Evolutionary conservation across 1,140 invertebrate species (phyloP), one percentile per base, ranked within the genome.

Genomic region (Coenobita brevimanus): DNA sequence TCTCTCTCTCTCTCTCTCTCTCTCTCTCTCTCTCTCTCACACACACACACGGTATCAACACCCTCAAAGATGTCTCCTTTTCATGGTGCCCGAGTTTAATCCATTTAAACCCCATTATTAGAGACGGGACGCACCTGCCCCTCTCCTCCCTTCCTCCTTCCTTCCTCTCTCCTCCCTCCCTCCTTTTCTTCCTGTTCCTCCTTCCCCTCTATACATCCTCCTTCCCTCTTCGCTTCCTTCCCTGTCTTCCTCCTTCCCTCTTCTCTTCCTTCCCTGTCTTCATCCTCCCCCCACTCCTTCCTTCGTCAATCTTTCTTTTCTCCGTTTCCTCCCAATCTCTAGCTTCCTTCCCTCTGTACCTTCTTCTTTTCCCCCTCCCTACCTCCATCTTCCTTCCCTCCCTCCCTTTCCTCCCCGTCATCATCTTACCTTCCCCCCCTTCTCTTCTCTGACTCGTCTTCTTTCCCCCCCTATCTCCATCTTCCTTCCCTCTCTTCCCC

Each of bases 21-120:
- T 30, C 71, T 75, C 73, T 33, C 15, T 33, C 38, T 76, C 36
- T 67, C 73, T 76, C 36, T 46, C 3, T 46, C 73, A n/a, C n/a
- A n/a, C n/a, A n/a, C n/a, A n/a, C n/a, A n/a, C n/a, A n/a, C n/a
- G n/a, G n/a, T n/a, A 50, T 50, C 46, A 50, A 50, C 46, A 50
- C 64, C 33, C 15, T 69, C 64, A 17, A 69, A 69, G 10, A 69
- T 69, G n/a, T 33, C 2, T 3, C 0, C 46, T 50, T 50, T 50
- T 50, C 46, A 50, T 50, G 46, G 6, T 50, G 6, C 6, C 17
- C 46, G 46, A 50, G 17, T 50, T 50, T 50, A 50, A 50, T 50
- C 46, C 46, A 50, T 6, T 50, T 50, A 50, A 50, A 17, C 17
- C 17, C 6, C 17, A 50, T 50, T 50, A 17, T 50, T 50, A 8